Percentiles rank a stretch among this genome's conserved stretches.
phyloP scores from a whole-genome alignment of 2,797 vertebrate species.

The Galaxias olidus region DNA sequence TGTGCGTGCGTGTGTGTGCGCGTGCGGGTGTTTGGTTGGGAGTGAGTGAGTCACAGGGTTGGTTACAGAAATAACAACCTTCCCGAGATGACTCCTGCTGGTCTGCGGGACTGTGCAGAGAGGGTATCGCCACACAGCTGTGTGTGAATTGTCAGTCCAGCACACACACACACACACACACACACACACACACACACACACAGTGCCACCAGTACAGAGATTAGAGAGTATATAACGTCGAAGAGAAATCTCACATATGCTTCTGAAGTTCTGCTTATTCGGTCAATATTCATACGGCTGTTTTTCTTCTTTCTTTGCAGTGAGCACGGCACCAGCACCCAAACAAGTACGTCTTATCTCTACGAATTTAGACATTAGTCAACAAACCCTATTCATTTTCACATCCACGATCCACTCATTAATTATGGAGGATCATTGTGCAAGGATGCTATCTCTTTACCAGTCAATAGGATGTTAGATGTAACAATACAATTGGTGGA shows the following conservation, averaged over 20 bases:
- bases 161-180: not conserved
- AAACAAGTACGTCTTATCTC: conserved; percentile 85
- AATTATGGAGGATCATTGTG: too few species aligned
- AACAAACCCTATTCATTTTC: too few species aligned
- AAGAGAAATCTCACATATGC: not conserved
- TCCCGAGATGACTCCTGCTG: conserved; percentile 33
- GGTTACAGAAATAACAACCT: conserved; percentile 51
- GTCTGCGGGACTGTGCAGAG: conserved; percentile 24
- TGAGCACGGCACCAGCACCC: conserved; percentile 92
- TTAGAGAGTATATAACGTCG: conserved; percentile 36
- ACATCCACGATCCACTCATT: too few species aligned
- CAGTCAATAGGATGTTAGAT: too few species aligned
- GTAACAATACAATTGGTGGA: too few species aligned
- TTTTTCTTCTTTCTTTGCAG: conserved; percentile 73
- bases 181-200: not conserved
- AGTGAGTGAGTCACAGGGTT: conserved; percentile 56
- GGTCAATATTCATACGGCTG: conserved; percentile 1
- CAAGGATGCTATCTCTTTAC: too few species aligned
- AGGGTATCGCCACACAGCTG: conserved; percentile 43
- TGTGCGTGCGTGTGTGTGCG: conserved; percentile 22
- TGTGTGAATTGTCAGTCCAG: too few species aligned
- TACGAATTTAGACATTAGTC: not conserved
- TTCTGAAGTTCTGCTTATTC: not conserved
- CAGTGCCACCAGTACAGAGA: conserved; percentile 21
- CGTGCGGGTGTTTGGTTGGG: too few species aligned